Evolutionary conservation across 1,140 invertebrate species (phyloP), one percentile per base, ranked within the genome.

Genomic region (Drosophila novamexicana): DNA sequence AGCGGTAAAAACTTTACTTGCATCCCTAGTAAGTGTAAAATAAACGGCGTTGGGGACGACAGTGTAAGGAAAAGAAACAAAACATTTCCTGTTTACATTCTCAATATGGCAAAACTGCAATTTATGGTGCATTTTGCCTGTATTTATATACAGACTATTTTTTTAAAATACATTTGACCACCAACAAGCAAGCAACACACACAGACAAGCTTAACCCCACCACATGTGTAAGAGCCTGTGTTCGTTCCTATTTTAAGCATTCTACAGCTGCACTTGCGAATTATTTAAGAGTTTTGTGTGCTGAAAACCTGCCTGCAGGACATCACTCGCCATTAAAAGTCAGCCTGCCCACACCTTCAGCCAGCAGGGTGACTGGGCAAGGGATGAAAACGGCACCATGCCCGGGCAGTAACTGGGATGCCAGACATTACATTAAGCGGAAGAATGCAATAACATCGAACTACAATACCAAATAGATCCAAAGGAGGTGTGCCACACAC

Each of bases 41-140:
- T 61, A 65, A 56, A 66, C 54, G 36, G 44, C 52, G 61, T 10
- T 22, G 40, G 39, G 49, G 58, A 56, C 47, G 16, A 22, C 16
- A 40, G 59, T 34, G 59, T 34, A 34, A 40, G 65, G 16, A 57
- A 75, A 68, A 66, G 52, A 42, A 64, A 66, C 63, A 85, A 85
- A 88, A 88, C 75, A 88, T 85, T 88, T 85, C 82, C 83, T 85
- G 83, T 85, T 85, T 85, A 88, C 83, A 76, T 85, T 88, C 65
- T 66, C 64, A 72, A 82, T 86, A 88, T 88, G 70, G 67, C 78
- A 81, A 69, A 81, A 79, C 86, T 86, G 79, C 79, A 86, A 85
- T 88, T 88, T 85, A 85, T 85, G 83, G 79, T 67, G 67, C 75
- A 70, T 73, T 75, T 86, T 78, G 81, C 66, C 79, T 73, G 56